Evolutionary conservation across 2,113 vertebrate species (phyloP).

Genomic region (Chaenogobius annularis): DNA sequence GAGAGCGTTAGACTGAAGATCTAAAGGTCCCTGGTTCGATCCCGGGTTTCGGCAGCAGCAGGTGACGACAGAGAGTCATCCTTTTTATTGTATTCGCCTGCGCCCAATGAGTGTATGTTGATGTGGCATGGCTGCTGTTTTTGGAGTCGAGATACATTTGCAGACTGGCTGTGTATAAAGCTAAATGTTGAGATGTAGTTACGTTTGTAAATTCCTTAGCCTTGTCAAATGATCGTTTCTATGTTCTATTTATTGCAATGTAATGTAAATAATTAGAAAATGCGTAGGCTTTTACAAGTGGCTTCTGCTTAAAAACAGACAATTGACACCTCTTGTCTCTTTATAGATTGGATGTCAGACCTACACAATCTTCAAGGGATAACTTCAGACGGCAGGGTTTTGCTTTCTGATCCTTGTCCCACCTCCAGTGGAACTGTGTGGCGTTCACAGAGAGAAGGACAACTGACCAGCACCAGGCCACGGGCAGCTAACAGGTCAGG

Average conservation of each 20-base stretch:
- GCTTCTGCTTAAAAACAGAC: no score
- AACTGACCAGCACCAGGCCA: slow-evolving; percentile 44
- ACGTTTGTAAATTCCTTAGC: background rate
- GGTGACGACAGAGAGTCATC: background rate
- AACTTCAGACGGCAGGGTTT: background rate
- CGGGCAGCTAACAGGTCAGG: slow-evolving; percentile 34
- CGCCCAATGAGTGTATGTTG: no score
- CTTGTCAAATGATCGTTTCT: background rate
- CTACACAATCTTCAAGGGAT: background rate
- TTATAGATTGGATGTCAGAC: background rate
- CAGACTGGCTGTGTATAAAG: no score
- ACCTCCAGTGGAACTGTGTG: slow-evolving; percentile 17
- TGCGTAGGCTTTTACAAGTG: no score
- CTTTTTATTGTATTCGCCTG: no score
- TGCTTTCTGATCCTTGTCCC: slow-evolving; percentile 1
- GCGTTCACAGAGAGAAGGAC: slow-evolving; percentile 20
- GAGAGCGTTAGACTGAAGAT: slow-evolving; percentile 16
- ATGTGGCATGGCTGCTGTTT: no score
- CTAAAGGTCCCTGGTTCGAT: slow-evolving; percentile 15
- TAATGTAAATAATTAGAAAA: background rate
- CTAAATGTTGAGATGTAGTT: no score
- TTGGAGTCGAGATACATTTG: no score
- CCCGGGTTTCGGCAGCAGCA: slow-evolving; percentile 5
- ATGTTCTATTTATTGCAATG: background rate
- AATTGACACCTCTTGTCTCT: background rate